Evolutionary conservation across 1,140 invertebrate species (phyloP).

Genomic region (Drosophila bocki): DNA sequence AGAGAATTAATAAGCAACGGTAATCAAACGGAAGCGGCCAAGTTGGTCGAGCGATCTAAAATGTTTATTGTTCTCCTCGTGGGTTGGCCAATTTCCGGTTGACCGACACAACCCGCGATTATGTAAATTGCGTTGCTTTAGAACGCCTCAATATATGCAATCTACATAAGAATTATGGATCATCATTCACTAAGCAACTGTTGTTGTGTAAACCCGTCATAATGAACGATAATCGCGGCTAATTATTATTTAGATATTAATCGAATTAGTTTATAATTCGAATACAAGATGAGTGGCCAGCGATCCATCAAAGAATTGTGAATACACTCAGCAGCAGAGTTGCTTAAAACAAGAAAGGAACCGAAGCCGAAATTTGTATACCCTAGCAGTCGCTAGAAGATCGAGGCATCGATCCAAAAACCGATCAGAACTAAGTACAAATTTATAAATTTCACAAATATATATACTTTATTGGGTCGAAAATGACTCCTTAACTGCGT

Average conservation of each 20-base stretch:
- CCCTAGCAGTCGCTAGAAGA: too few relatives aligned
- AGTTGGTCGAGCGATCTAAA: constrained; percentile 39
- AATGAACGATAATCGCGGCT: constrained; percentile 34
- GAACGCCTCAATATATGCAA: constrained; percentile 38
- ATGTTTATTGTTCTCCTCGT: constrained; percentile 35
- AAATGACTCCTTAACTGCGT: too few relatives aligned
- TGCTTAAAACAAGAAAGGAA: background rate
- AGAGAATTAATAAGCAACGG: constrained; percentile 41
- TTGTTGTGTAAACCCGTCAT: constrained; percentile 23
- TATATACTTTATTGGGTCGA: too few relatives aligned
- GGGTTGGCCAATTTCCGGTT: constrained; percentile 75
- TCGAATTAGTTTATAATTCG: constrained; percentile 14
- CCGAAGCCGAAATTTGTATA: too few relatives aligned
- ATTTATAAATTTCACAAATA: too few relatives aligned
- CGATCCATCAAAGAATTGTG: background rate
- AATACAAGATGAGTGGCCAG: background rate
- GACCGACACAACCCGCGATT: constrained; percentile 26
- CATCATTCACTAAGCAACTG: constrained; percentile 37
- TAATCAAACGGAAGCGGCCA: constrained; percentile 75
- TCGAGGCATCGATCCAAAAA: too few relatives aligned
- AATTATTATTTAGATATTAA: constrained; percentile 26
- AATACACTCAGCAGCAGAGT: background rate
- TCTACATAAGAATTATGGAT: constrained; percentile 43
- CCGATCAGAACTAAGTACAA: too few relatives aligned
- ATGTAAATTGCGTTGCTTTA: constrained; percentile 43